These are phyloP conservation scores for Mormyrops attenuatus DNA, from an alignment of 2,797 vertebrate genomes.

Conservation along the genomic window DNA sequence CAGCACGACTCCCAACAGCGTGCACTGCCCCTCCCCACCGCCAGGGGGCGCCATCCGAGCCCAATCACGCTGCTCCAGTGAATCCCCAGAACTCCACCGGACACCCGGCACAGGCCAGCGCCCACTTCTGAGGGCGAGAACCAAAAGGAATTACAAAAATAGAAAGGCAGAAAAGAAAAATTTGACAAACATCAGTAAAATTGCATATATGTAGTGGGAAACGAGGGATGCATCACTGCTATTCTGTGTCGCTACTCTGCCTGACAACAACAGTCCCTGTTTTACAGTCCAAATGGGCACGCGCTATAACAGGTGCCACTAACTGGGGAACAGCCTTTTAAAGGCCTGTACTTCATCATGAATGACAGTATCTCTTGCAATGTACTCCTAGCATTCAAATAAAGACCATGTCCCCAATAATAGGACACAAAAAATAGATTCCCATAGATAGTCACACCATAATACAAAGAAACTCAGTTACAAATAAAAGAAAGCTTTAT, in stretches of 20 bases:
- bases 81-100: slow-evolving; percentile 62
- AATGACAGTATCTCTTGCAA: neutral
- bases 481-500: neutral
- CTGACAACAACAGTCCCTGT: neutral
- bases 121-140: slow-evolving; percentile 43
- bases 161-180: neutral
- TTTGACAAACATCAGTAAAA: neutral
- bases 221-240: neutral
- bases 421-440: slow-evolving; percentile 48
- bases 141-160: neutral
- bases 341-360: slow-evolving; percentile 21
- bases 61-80: slow-evolving; percentile 59
- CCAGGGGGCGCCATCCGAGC: slow-evolving; percentile 62
- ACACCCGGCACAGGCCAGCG: slow-evolving; percentile 57
- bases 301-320: neutral
- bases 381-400: slow-evolving; percentile 21
- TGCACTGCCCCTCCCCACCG: slow-evolving; percentile 46
- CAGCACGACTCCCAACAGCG: slow-evolving; percentile 78
- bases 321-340: neutral
- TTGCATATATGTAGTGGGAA: neutral
- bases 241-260: neutral
- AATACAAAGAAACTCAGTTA: slow-evolving; percentile 21
- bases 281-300: neutral
- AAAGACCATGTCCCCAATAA: slow-evolving; percentile 37
- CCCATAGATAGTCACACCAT: slow-evolving; percentile 34